Base-by-base conservation (phyloP, 2,888 invertebrate genomes). In the Clistopyga incitator region DNA sequence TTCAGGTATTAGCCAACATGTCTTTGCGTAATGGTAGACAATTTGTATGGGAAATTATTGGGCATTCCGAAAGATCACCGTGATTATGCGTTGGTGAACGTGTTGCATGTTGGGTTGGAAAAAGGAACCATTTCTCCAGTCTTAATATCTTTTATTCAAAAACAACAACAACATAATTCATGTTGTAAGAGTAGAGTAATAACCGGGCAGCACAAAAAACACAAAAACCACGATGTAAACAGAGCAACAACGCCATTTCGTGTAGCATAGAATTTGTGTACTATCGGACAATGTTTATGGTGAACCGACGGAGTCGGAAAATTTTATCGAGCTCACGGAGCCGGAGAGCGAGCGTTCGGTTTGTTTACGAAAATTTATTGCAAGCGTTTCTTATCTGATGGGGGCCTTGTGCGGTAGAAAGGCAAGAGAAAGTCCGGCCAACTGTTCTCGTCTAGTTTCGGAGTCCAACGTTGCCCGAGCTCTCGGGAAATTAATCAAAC, bases 1-100 rank as follows among this genome's bases (percentile, higher is more conserved):
- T 93, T 42, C 93, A 93, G 93, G 93, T 93, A 93, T 90, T 87
- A n/a, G n/a, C 82, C 61, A 50, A 65, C 68, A 72, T 65, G 34
- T 20, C 6, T 38, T 76, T 79, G 38, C 52, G 6, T 8, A 18
- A 52, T 8, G 50, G 6, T 52, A 6, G 50, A 52, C 6, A 18
- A 13, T 23, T 3, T 54, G 10, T 3, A 50, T 18, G 18, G n/a
- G 6, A 6, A 6, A 50, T 50, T n/a, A n/a, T n/a, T n/a, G n/a
- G n/a, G n/a, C n/a, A n/a, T n/a, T n/a, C n/a, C n/a, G n/a, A n/a
- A n/a, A n/a, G n/a, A n/a, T n/a, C n/a, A n/a, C n/a, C n/a, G n/a
- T n/a, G n/a, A n/a, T n/a, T n/a, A n/a, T n/a, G n/a, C n/a, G n/a
- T n/a, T n/a, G n/a, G n/a, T n/a, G n/a, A n/a, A n/a, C n/a, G n/a